Conservation (phyloP, 2,113 vertebrate species). For the Catharus minimus region DNA sequence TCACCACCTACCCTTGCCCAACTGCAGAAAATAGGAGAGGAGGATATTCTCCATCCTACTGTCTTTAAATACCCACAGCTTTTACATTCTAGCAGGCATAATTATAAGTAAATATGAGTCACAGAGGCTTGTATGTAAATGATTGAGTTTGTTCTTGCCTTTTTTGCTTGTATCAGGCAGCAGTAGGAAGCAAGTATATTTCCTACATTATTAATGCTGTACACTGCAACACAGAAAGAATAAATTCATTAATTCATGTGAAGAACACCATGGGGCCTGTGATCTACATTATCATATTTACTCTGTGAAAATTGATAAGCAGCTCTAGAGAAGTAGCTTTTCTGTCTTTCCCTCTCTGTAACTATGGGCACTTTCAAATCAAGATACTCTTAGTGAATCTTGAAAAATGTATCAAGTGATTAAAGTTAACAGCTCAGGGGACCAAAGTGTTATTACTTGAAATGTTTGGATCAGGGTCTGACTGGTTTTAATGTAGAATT, state of each 20-base stretch:
- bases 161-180: neutral
- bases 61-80: neutral
- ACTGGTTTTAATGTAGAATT: neutral
- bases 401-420: neutral
- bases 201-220: constrained; percentile 5
- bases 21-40: neutral
- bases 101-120: constrained; percentile 25
- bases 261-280: neutral
- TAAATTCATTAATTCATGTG: neutral
- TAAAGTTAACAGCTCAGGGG: neutral
- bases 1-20: neutral
- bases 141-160: neutral
- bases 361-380: neutral
- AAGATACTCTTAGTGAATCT: neutral
- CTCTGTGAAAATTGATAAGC: neutral
- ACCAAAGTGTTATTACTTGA: neutral
- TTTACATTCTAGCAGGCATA: neutral
- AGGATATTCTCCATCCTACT: neutral
- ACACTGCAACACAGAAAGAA: neutral
- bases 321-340: neutral
- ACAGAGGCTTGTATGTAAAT: neutral
- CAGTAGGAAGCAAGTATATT: neutral
- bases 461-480: neutral
- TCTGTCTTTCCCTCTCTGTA: neutral
- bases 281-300: neutral